A percentile compares a stretch with the other conserved stretches of the same genome.
phyloP scores from a whole-genome alignment of 2,888 invertebrate genomes.

The Cactoblastis cactorum region DNA sequence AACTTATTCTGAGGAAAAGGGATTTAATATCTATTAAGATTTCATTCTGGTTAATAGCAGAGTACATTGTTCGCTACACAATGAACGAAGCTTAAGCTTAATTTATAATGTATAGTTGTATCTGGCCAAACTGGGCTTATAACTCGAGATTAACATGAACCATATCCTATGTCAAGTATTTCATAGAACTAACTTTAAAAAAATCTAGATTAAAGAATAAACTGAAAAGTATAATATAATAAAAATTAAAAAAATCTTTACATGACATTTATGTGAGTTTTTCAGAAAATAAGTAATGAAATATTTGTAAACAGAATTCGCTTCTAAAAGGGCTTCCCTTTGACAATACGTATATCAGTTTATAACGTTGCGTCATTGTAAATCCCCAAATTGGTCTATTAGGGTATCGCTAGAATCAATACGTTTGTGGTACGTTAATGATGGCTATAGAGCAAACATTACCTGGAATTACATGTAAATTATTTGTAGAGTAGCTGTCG shows the following conservation, averaged over 20 bases:
- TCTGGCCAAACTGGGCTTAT: not conserved
- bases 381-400: slow-evolving; percentile 8
- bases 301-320: too few species aligned
- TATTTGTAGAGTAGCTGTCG: not conserved
- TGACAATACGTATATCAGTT: not conserved
- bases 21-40: not conserved
- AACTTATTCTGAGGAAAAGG: not conserved
- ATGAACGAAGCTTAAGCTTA: not conserved
- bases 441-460: not conserved
- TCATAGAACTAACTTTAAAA: not conserved
- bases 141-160: not conserved
- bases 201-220: too few species aligned
- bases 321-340: not conserved
- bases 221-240: too few species aligned
- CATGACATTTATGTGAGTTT: too few species aligned
- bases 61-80: not conserved
- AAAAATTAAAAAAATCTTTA: too few species aligned
- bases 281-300: too few species aligned
- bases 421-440: not conserved
- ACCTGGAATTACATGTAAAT: not conserved
- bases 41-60: not conserved
- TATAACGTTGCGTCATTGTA: slow-evolving; percentile 3
- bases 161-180: not conserved
- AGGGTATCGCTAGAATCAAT: not conserved
- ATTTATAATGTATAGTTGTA: slow-evolving; percentile 6